Evolutionary conservation across 2,113 vertebrate genomes (phyloP).

Genomic region (Gambusia affinis): DNA sequence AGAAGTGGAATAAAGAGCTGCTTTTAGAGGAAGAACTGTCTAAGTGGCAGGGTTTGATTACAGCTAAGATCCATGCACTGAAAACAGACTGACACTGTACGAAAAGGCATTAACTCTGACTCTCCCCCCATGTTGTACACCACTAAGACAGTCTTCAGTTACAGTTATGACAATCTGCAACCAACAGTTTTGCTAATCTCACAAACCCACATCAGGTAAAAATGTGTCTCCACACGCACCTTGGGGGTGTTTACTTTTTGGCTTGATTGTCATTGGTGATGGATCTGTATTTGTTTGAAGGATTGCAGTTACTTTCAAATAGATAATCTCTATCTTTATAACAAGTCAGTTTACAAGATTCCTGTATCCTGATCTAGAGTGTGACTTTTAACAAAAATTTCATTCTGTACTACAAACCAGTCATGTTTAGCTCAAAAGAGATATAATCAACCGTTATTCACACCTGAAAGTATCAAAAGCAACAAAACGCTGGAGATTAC

Average conservation of each 20-base stretch:
- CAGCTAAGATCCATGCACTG: slow-evolving; percentile 70
- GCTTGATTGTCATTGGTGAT: slow-evolving; percentile 3
- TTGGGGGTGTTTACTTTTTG: slow-evolving; percentile 29
- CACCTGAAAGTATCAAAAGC: neutral
- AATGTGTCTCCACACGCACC: slow-evolving; percentile 40
- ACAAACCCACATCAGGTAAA: slow-evolving; percentile 50
- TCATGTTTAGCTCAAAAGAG: neutral
- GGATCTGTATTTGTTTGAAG: neutral
- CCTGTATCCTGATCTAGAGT: neutral
- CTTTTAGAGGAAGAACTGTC: slow-evolving; percentile 71
- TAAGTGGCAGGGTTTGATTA: slow-evolving; percentile 80
- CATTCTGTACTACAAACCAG: neutral
- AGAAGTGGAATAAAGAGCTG: slow-evolving; percentile 69
- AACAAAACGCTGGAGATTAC: neutral
- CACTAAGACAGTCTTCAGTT: slow-evolving; percentile 61
- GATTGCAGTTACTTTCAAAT: neutral
- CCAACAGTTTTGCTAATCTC: slow-evolving; percentile 38
- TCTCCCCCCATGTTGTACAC: slow-evolving; percentile 57
- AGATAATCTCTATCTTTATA: slow-evolving; percentile 4
- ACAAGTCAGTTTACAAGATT: neutral
- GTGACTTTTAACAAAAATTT: neutral
- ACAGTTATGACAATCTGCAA: slow-evolving; percentile 52
- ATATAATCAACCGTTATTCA: neutral
- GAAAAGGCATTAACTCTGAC: slow-evolving; percentile 66
- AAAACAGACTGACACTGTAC: slow-evolving; percentile 67